Evolutionary conservation across 2,113 vertebrate genomes (phyloP).

Genomic region (Chaenogobius annularis): DNA sequence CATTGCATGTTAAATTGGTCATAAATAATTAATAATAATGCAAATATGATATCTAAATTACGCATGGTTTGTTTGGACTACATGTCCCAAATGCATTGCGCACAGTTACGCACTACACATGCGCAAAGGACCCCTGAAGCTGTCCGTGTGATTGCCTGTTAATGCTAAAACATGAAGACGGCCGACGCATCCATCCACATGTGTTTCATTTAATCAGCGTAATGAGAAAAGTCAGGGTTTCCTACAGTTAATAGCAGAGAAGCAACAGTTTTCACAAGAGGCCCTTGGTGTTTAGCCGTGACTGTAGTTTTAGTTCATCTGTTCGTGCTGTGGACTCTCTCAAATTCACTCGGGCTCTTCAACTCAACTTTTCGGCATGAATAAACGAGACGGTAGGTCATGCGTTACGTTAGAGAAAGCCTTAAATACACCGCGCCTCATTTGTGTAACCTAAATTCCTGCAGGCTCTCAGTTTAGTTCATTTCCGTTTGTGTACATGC

Average conservation of each 20-base stretch:
- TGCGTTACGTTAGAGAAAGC: not conserved
- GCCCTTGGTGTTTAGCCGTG: not conserved
- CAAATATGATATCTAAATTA: not conserved
- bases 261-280: not conserved
- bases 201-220: not conserved
- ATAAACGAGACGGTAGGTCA: constrained; percentile 67
- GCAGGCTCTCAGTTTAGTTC: not conserved
- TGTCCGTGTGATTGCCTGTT: not conserved
- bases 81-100: constrained; percentile 62
- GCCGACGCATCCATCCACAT: not conserved
- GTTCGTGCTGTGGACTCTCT: not conserved
- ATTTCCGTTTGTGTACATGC: not conserved
- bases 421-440: not conserved
- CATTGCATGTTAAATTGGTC: not conserved
- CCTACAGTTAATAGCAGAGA: not conserved
- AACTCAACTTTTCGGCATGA: constrained; percentile 55
- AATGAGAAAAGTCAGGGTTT: not conserved
- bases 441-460: not conserved
- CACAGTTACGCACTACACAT: not conserved
- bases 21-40: not conserved
- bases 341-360: not conserved
- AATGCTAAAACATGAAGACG: not conserved
- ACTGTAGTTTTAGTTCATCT: not conserved
- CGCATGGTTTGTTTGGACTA: constrained; percentile 34
- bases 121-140: not conserved